Base-by-base conservation (phyloP, 1,140 invertebrate species). In the Bombus confusus region DNA sequence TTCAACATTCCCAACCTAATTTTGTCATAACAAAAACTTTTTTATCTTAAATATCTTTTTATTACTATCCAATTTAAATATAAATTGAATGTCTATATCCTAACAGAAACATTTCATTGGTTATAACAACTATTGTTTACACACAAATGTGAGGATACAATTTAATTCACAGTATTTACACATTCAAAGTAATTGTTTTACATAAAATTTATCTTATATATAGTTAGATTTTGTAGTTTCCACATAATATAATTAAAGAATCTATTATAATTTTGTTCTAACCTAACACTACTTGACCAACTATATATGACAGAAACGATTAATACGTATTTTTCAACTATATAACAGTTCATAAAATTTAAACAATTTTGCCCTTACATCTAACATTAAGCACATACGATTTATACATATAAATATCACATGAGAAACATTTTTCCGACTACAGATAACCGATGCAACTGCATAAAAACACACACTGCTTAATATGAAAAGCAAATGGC, bases 201-300 rank as follows among this genome's bases (percentile, higher is more conserved):
- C 13, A 79, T 34, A 13, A 57, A 39, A 71, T 71, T n/a, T n/a
- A 22, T 28, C 15, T 71, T 22, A 28, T 12, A 52, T 9, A n/a
- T 57, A 52, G 39, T 31, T 34, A 22, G 6, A 57, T 57, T 18
- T 39, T 8, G 3, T 18, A 52, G 9, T 34, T 66, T 52, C 28
- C 71, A 22, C 2, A 31, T 80, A 52, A 43, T 39, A 57, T 69
- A 57, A 31, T n/a, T 79, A 71, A 80, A 37, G 69, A 12, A 28
- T 28, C 18, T 57, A 79, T 0, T 71, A n/a, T 47, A 80, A 31
- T 52, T 37, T 69, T n/a, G 8, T 80, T 57, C 66, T 80, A 80
- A 80, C 78, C 78, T 80, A 71, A 41, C 43, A n/a, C 18, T 71
- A 37, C 9, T 71, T 13, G 43, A 31, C 3, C 25, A 66, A 57